Percentiles rank a stretch among this genome's conserved stretches.
Conservation (phyloP, 37 sponge, comb jelly and placozoan species). For the Bolinopsis microptera region DNA sequence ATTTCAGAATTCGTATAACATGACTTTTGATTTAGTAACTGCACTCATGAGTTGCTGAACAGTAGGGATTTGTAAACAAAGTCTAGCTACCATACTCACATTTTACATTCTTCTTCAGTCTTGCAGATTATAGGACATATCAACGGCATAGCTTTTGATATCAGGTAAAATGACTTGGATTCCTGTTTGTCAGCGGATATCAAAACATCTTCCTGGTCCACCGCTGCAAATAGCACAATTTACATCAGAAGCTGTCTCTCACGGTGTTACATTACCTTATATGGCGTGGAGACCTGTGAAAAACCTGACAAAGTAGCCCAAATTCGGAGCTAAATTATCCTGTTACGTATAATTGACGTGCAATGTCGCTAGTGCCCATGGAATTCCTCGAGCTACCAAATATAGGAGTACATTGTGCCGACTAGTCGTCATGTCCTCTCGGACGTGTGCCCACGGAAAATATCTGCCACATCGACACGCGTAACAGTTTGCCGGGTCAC, state of each 20-base stretch:
- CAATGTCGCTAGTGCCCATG: not conserved
- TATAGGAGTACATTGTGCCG: not conserved
- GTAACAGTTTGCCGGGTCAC: not conserved
- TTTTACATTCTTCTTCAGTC: not conserved
- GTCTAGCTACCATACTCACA: too few relatives aligned
- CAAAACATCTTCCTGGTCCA: not conserved
- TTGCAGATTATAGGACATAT: slow-evolving; percentile 12
- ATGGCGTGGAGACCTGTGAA: too few relatives aligned
- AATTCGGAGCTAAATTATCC: not conserved
- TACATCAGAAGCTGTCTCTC: too few relatives aligned
- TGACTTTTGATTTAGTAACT: too few relatives aligned
- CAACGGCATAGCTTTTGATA: not conserved
- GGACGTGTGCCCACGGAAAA: not conserved
- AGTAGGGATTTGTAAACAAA: too few relatives aligned
- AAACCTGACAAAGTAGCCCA: too few relatives aligned
- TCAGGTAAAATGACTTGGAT: not conserved
- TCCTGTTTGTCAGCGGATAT: slow-evolving; percentile 30
- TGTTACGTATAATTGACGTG: not conserved
- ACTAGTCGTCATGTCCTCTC: not conserved
- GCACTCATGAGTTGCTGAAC: too few relatives aligned
- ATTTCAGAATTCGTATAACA: too few relatives aligned
- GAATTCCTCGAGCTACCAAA: not conserved
- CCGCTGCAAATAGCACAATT: not conserved
- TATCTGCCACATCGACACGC: not conserved
- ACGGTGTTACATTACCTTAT: too few relatives aligned